Evolutionary conservation across 2,797 vertebrate species (phyloP).

Genomic region (Pseudochromis fuscus): DNA sequence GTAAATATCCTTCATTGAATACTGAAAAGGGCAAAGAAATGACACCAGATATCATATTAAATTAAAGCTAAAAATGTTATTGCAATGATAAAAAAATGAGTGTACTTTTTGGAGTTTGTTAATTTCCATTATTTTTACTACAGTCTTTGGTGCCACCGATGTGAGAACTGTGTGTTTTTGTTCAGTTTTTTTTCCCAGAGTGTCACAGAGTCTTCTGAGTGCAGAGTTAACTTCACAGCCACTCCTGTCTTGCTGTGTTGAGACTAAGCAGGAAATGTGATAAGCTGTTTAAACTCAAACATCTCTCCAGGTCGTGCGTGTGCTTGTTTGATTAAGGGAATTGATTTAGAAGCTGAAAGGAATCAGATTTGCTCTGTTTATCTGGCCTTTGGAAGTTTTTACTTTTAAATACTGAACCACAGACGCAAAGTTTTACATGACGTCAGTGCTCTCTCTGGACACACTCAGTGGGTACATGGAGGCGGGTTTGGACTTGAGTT

Average conservation of each 20-base stretch:
- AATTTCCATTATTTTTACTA: too few species aligned
- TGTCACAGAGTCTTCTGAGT: conserved; percentile 9
- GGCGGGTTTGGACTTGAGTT: too few species aligned
- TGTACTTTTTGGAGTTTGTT: too few species aligned
- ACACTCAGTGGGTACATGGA: too few species aligned
- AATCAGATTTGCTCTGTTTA: conserved; percentile 35
- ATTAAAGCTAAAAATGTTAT: too few species aligned
- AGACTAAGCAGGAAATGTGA: conserved; percentile 25
- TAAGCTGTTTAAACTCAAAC: conserved; percentile 52
- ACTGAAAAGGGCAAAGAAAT: too few species aligned
- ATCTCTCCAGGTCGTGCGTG: conserved; percentile 28
- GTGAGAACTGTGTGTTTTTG: too few species aligned
- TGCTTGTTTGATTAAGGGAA: conserved; percentile 53
- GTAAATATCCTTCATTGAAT: too few species aligned
- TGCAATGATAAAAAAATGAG: too few species aligned
- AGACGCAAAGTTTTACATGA: not conserved
- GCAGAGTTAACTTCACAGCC: conserved; percentile 17
- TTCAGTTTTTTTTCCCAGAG: too few species aligned
- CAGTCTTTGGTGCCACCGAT: too few species aligned
- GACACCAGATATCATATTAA: too few species aligned
- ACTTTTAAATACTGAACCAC: not conserved
- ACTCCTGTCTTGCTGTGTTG: conserved; percentile 18
- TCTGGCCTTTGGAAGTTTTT: conserved; percentile 16
- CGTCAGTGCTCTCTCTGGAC: not conserved
- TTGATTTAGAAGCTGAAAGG: conserved; percentile 35